Conservation (phyloP, 2,113 vertebrate species). For the Paralichthys olivaceus region DNA sequence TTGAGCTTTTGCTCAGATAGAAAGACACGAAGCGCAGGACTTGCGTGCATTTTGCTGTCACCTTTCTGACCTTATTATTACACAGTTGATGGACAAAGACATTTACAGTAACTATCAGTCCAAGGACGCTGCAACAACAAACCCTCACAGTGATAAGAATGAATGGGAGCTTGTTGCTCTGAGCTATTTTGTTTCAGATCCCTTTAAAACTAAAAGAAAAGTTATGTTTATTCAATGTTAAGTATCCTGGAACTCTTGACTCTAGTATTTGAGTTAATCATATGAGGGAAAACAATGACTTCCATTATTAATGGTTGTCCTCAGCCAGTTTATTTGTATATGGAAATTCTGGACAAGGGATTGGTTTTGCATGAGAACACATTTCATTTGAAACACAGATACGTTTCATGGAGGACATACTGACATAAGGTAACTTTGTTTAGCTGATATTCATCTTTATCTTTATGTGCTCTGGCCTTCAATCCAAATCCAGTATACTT, state of each 20-base stretch:
- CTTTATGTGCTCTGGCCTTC: background rate
- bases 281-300: background rate
- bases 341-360: background rate
- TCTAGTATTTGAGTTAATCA: background rate
- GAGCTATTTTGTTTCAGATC: background rate
- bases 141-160: background rate
- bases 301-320: background rate
- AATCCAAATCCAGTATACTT: conserved; percentile 2
- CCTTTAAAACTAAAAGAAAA: background rate
- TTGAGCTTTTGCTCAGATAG: conserved; percentile 7
- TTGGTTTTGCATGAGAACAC: background rate
- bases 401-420: background rate
- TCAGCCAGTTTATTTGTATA: background rate
- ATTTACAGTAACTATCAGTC: background rate
- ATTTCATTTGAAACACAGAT: background rate
- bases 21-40: background rate
- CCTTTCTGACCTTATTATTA: conserved; percentile 27
- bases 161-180: background rate
- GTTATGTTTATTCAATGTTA: background rate
- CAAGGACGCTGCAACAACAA: conserved; percentile 15
- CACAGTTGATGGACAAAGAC: background rate
- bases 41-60: conserved; percentile 25
- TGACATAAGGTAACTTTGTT: background rate
- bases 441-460: background rate
- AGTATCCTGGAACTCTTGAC: background rate